Percentiles rank a stretch among this genome's conserved stretches.
Conservation (phyloP, 2,113 vertebrate genomes). For the Mesoclemmys tuberculata region DNA sequence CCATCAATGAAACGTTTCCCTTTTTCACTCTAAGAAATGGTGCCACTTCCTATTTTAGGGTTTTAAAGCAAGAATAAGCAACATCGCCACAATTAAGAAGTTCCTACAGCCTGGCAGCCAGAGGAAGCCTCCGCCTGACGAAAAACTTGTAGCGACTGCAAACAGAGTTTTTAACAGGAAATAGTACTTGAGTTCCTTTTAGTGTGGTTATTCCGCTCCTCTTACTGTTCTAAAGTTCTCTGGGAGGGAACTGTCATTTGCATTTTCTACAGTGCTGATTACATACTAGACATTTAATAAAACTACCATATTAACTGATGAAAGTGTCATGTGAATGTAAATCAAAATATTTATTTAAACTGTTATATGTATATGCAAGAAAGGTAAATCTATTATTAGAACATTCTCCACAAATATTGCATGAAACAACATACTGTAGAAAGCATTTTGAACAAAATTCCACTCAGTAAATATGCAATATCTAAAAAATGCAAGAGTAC, state of each 20-base stretch:
- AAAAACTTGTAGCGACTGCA: conserved; percentile 57
- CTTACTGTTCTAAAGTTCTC: no score
- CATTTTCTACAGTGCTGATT: background rate
- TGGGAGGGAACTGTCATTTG: no score
- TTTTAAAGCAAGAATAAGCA: no score
- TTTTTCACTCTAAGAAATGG: background rate
- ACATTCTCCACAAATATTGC: background rate
- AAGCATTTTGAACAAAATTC: background rate
- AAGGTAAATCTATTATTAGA: background rate
- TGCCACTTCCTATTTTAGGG: no score
- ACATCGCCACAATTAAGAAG: no score
- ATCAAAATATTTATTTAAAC: background rate
- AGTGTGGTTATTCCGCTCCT: background rate
- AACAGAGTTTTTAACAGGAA: conserved; percentile 68
- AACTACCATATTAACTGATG: background rate
- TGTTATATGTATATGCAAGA: background rate
- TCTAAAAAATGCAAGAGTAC: background rate
- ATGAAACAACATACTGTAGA: background rate
- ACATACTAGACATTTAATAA: background rate
- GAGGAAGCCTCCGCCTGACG: conserved; percentile 74
- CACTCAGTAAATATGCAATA: background rate
- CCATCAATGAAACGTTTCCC: background rate
- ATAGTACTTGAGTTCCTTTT: background rate
- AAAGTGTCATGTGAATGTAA: background rate
- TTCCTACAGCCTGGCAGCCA: no score